These are phyloP conservation scores for Urocynchramus pylzowi DNA, from an alignment of 2,113 vertebrate genomes.

Conservation along the genomic window DNA sequence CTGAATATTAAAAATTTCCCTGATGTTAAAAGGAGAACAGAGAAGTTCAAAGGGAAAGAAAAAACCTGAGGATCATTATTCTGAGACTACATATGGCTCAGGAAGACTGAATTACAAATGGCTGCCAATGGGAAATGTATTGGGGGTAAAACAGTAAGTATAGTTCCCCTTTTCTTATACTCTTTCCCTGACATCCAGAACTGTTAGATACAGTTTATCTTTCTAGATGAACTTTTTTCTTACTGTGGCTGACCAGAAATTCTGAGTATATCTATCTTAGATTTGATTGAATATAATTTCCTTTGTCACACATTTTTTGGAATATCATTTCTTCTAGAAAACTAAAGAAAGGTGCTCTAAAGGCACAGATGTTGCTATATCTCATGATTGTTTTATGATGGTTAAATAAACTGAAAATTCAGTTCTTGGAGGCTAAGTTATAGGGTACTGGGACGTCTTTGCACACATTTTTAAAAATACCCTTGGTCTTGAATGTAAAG, in stretches of 20 bases:
- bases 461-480: not conserved
- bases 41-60: not conserved
- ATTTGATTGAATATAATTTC: not conserved
- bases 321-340: not conserved
- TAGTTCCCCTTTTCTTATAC: not conserved
- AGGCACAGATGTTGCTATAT: not conserved
- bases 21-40: not conserved
- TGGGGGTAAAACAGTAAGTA: rapidly evolving
- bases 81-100: not conserved
- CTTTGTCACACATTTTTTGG: not conserved
- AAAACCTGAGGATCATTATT: not conserved
- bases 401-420: not conserved
- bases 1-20: not conserved
- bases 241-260: not conserved
- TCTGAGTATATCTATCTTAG: not conserved
- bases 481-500: not conserved
- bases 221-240: not conserved
- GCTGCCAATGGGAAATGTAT: not conserved
- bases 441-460: not conserved
- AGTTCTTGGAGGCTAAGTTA: not conserved
- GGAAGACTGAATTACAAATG: not conserved
- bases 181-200: not conserved
- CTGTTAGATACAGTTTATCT: not conserved
- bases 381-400: not conserved
- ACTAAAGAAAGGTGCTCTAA: not conserved